Percentiles rank a stretch among this genome's conserved stretches.
Evolutionary conservation across 2,888 invertebrate species (phyloP).

Genomic region (Nipponacmea schrenckii): DNA sequence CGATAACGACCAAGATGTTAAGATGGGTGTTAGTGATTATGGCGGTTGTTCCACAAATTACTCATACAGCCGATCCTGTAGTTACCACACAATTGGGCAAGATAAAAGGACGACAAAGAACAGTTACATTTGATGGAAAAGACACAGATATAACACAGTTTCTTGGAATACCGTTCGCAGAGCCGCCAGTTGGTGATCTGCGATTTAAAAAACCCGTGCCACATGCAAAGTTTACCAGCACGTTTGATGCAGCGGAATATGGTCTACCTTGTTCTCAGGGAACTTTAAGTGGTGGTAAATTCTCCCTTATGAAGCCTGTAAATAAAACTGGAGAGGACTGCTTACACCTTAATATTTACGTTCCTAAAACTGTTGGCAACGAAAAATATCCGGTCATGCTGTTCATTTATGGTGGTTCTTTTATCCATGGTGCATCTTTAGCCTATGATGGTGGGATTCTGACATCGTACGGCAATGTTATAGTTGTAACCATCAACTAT

Average conservation of each 20-base stretch:
- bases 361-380: slow-evolving; percentile 31
- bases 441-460: slow-evolving; percentile 39
- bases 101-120: background rate
- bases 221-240: slow-evolving; percentile 54
- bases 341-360: slow-evolving; percentile 40
- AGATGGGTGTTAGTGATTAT: no score
- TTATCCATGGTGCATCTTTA: slow-evolving; percentile 38
- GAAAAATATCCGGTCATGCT: slow-evolving; percentile 40
- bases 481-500: slow-evolving; percentile 47
- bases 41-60: no score
- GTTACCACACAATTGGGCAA: background rate
- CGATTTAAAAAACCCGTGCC: slow-evolving; percentile 53
- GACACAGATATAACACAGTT: background rate
- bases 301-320: slow-evolving; percentile 14
- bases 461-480: slow-evolving; percentile 38
- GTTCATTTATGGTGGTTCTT: slow-evolving; percentile 50
- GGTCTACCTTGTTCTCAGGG: slow-evolving; percentile 85
- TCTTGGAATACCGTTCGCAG: slow-evolving; percentile 58
- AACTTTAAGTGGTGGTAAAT: background rate
- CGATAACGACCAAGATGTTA: no score
- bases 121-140: background rate
- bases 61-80: background rate
- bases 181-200: slow-evolving; percentile 74
- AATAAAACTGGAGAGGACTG: slow-evolving; percentile 43
- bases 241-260: slow-evolving; percentile 84